These are phyloP conservation scores for Dexiosoma caninum DNA, from an alignment of 2,888 invertebrate species.

Conservation along the genomic window DNA sequence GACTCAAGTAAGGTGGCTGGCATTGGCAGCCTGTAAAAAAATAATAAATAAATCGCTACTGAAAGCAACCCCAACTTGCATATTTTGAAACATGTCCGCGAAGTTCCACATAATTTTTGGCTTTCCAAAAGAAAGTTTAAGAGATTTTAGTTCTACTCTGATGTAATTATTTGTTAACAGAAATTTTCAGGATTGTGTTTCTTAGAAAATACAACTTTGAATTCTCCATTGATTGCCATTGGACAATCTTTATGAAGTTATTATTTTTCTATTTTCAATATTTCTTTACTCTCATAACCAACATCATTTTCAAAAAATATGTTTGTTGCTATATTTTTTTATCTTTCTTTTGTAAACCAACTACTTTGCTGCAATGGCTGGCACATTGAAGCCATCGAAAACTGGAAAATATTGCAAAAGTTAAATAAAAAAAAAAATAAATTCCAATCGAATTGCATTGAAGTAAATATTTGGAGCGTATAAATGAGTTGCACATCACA, in stretches of 20 bases:
- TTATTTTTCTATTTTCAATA: not conserved
- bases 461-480: slow-evolving; percentile 54
- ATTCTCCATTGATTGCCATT: not conserved
- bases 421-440: not conserved
- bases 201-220: not conserved
- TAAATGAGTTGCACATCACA: slow-evolving; percentile 32
- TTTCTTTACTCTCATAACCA: not conserved
- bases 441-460: slow-evolving; percentile 24
- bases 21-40: too few relatives aligned
- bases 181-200: too few relatives aligned
- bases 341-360: not conserved
- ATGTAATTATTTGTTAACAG: too few relatives aligned
- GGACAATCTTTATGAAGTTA: not conserved
- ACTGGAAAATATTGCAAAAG: not conserved
- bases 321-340: not conserved
- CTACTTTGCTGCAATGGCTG: not conserved
- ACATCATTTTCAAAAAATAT: not conserved
- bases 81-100: too few relatives aligned
- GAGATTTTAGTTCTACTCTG: too few relatives aligned
- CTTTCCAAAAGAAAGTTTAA: too few relatives aligned
- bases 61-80: too few relatives aligned
- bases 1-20: too few relatives aligned
- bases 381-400: not conserved
- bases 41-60: too few relatives aligned
- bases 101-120: too few relatives aligned